Base-by-base conservation (phyloP, 2,797 vertebrate genomes). In the Aselliscus stoliczkanus region DNA sequence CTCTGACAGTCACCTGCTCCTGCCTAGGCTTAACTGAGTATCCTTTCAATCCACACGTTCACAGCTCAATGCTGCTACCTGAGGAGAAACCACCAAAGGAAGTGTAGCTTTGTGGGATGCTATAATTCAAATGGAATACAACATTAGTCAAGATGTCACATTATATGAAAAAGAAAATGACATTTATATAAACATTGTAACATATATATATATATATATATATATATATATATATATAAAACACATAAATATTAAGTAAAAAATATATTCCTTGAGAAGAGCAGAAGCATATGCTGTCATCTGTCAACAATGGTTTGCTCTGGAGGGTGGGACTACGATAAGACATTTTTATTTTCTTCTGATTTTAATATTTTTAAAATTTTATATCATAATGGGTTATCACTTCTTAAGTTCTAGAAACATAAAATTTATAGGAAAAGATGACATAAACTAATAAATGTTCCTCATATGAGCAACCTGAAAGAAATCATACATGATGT, bases 341-440 rank as follows among this genome's bases (percentile, higher is more conserved):
- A 29, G 8, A n/a, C 0, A 1, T 56, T 89, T 90, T 86, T 69
- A 85, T 81, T 67, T 72, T 77, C 60, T 93, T 92, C 39, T 62
- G 60, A 34, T 87, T 93, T 70, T 65, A 79, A 73, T 93, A 69
- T 70, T 84, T 84, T 70, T 0, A 23, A 56, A 82, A 54, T 84
- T 79, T 96, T 88, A 15, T 90, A 4, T 73, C 79, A 83, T 90
- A 79, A 50, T 82, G 39, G 76, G 5, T 77, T 96, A 93, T 81
- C 60, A 84, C 1, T 95, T 25, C 2, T 42, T 83, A 77, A 75
- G 50, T 42, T 84, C 56, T 56, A 90, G 23, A 70, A 84, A 75
- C 7, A 21, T 76, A 83, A 56, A 64, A 7, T 39, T 90, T 79
- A 73, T 27, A 31, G 72, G 70, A 90, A 93, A 81, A 62, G 39